Percentiles rank a stretch among this genome's conserved stretches.
phyloP scores from a whole-genome alignment of 23 tunicate genomes.

The Trididemnum clinides region DNA sequence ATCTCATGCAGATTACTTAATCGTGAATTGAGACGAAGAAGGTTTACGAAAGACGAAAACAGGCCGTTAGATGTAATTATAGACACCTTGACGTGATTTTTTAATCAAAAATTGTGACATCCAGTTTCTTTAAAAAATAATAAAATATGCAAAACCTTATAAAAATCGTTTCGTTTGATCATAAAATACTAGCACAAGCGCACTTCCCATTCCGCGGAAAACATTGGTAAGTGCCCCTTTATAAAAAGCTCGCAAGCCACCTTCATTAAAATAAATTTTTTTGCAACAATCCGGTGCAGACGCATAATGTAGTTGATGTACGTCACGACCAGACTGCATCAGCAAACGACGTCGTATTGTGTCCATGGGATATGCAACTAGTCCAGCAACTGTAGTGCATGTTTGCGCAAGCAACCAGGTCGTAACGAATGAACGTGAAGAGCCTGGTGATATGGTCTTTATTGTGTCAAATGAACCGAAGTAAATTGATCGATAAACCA shows the following conservation, averaged over 20 bases:
- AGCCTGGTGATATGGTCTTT: constrained; percentile 23
- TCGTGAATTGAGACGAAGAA: not conserved
- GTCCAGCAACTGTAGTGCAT: constrained; percentile 69
- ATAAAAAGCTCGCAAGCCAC: constrained; percentile 64
- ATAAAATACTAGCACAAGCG: constrained; percentile 71
- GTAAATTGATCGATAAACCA: constrained; percentile 69
- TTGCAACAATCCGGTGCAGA: constrained; percentile 38
- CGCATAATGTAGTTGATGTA: constrained; percentile 30
- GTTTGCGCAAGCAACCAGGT: constrained; percentile 62
- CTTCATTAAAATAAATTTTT: constrained; percentile 50
- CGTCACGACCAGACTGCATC: constrained; percentile 73
- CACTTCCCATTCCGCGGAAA: constrained; percentile 79
- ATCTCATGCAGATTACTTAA: not conserved
- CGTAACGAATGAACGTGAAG: not conserved
- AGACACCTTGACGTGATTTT: not conserved
- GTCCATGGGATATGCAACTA: constrained; percentile 78
- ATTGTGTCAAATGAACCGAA: constrained; percentile 81
- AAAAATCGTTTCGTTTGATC: constrained; percentile 60
- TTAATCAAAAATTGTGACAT: too few relatives aligned
- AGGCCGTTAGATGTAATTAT: not conserved
- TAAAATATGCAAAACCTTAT: too few relatives aligned
- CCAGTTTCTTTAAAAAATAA: too few relatives aligned
- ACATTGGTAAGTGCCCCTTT: constrained; percentile 77
- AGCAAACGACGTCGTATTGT: constrained; percentile 74
- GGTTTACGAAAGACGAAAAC: not conserved